phyloP scores from a whole-genome alignment of 1,140 invertebrate species.

The Drosophila pandora region DNA sequence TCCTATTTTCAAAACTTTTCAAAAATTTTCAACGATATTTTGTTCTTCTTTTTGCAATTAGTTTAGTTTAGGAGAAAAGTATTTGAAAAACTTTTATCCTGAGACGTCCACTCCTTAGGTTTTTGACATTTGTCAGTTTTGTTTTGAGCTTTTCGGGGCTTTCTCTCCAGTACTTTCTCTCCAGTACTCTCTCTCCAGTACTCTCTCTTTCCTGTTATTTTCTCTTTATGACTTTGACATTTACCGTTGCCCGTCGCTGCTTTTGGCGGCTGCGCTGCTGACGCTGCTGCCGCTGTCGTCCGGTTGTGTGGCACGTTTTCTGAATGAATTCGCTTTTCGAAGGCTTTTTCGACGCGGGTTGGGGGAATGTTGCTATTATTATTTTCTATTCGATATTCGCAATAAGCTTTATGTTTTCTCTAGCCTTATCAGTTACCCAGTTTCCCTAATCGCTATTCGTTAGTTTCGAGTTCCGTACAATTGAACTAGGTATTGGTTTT shows the following conservation, averaged over 20 bases:
- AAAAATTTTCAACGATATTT: background rate
- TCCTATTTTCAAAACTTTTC: background rate
- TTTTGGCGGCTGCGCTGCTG: conserved; percentile 11
- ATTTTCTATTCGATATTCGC: conserved; percentile 70
- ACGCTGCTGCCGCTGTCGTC: conserved; percentile 42
- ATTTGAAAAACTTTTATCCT: conserved; percentile 5
- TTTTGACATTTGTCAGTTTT: conserved; percentile 24
- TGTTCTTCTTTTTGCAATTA: background rate
- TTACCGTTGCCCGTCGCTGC: conserved; percentile 39
- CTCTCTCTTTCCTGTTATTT: conserved; percentile 5
- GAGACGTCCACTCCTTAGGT: conserved; percentile 3
- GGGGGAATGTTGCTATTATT: conserved; percentile 46
- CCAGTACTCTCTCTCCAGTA: conserved; percentile 21
- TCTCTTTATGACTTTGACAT: conserved; percentile 75
- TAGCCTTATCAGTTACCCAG: conserved; percentile 56
- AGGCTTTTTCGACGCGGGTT: conserved; percentile 34
- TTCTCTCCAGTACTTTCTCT: conserved; percentile 13
- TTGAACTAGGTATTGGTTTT: conserved; percentile 66
- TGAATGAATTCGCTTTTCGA: conserved; percentile 71
- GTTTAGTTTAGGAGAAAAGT: background rate
- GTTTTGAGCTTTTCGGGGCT: conserved; percentile 17
- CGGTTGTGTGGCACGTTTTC: conserved; percentile 75
- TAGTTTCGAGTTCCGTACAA: conserved; percentile 54
- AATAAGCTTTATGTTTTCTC: conserved; percentile 62
- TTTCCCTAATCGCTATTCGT: conserved; percentile 77